Evolutionary conservation across 2,888 invertebrate species (phyloP), one percentile per base, ranked within the genome.

Genomic region (Sceliomorpha sp.): DNA sequence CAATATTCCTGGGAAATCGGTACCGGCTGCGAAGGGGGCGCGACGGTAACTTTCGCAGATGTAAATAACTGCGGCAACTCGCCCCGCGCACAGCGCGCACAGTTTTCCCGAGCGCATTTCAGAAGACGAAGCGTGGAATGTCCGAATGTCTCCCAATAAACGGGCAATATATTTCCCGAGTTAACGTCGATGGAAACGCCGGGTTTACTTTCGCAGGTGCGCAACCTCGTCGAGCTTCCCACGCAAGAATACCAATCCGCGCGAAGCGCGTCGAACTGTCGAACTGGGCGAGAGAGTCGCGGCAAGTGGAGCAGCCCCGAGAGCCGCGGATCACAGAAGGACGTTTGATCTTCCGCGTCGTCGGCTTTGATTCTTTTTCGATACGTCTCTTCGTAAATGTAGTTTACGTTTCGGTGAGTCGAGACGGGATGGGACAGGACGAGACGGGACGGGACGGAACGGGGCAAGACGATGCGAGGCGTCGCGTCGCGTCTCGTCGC

Each of bases 281-380:
- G n/a, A n/a, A n/a, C n/a, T n/a, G n/a, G n/a, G n/a, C n/a, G n/a
- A n/a, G n/a, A n/a, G n/a, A n/a, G n/a, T n/a, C n/a, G 26, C 31
- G 15, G 39, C 27, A 29, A 27, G 14, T 17, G 4, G 13, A 10
- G 20, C 34, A 40, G 29, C 27, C 39, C 17, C 17, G 39, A 31
- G 20, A 51, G 39, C 47, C 47, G 29, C 24, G 45, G 58, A 47
- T 39, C 27, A 37, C 24, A 34, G 27, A 31, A 8, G 12, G 39
- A 8, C n/a, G 34, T 59, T 58, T 47, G 48, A 59, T 48, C 48
- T 48, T 59, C 42, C 40, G 8, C 36, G 48, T 48, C 34, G 48
- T 39, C 34, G 48, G 29, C 27, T 27, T 37, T 36, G 26, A 20
- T 26, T 29, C 24, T 32, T 26, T 15, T 20, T 13, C 17, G 36